Base-by-base conservation (phyloP, 2,888 invertebrate genomes). In the Chrysolina haemoptera region DNA sequence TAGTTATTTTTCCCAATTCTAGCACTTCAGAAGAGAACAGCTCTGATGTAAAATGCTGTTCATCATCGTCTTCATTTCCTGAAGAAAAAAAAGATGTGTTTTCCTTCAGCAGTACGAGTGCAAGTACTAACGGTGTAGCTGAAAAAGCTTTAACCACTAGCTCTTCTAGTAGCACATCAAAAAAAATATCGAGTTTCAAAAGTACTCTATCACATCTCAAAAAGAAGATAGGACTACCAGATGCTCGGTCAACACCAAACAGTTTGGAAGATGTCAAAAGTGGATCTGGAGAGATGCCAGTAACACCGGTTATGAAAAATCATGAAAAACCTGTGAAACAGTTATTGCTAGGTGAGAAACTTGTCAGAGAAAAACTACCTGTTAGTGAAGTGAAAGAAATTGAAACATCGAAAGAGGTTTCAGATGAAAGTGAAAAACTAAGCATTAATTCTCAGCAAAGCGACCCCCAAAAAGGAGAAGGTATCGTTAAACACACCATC, bases 171-270 rank as follows among this genome's bases (percentile, higher is more conserved):
- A 66, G 69, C 41, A 62, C 69, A 55, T 73, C 68, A 18, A 48
- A 62, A 55, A 80, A 76, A 63, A 72, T 81, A 50, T 12, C 40
- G 55, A 70, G 78, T 40, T 82, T 82, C 74, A 69, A 74, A 40
- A 73, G 65, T 46, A 77, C 78, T 8, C 70, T 82, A n/a, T 67
- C 79, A 14, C 81, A 74, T 70, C 76, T 85, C 46, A 82, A 84
- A 64, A 67, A 77, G 65, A 84, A 81, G 77, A 84, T 85, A 75
- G 91, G 90, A 5, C 75, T 82, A 6, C 91, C 91, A 4, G 89
- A 89, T 43, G 90, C 90, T 64, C 90, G 91, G 80, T 91, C 91
- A 8, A 91, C 91, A 50, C 90, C 90, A 27, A 79, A 81, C 68
- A 55, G 73, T 48, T 12, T 62, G 68, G 74, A 75, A 16, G 66